A percentile compares a stretch with the other conserved stretches of the same genome.
These are phyloP conservation scores for Mesitornis unicolor DNA, from an alignment of 2,113 vertebrate genomes.

Conservation along the genomic window DNA sequence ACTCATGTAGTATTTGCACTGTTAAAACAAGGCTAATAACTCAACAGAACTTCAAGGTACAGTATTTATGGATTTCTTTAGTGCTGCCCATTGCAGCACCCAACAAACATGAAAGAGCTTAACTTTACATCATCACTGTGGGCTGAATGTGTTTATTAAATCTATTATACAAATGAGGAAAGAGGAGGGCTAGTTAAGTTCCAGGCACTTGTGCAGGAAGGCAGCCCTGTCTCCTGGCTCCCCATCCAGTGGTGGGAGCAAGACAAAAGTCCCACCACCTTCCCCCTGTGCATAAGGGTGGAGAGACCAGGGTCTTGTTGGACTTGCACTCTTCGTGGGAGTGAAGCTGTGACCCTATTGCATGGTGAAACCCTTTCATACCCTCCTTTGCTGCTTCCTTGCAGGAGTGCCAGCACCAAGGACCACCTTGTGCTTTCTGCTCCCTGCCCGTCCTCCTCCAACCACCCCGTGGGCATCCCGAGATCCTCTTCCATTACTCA, in stretches of 20 bases:
- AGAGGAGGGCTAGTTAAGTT: not conserved
- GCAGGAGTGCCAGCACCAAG: not conserved
- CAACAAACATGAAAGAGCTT: slow-evolving; percentile 43
- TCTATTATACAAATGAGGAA: slow-evolving; percentile 27
- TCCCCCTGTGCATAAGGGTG: rapidly evolving
- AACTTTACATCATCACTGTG: not conserved
- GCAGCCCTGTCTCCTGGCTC: not conserved
- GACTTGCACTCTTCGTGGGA: not conserved
- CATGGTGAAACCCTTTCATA: not conserved
- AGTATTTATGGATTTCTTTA: slow-evolving; percentile 22
- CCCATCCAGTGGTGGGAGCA: not conserved
- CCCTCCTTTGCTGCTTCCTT: not conserved
- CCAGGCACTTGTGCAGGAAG: not conserved
- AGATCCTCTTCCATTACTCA: not conserved
- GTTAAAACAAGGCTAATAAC: slow-evolving; percentile 30
- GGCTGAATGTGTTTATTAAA: not conserved
- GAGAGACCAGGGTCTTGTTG: rapidly evolving
- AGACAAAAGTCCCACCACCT: not conserved
- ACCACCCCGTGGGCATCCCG: rapidly evolving
- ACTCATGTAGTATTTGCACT: slow-evolving; percentile 17
- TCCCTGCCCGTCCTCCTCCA: not conserved
- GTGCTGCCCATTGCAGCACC: not conserved
- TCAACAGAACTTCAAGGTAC: slow-evolving; percentile 35
- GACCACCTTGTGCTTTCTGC: not conserved
- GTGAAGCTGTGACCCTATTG: not conserved